phyloP scores from a whole-genome alignment of 2,888 invertebrate species.

The Lissonota sp. region DNA sequence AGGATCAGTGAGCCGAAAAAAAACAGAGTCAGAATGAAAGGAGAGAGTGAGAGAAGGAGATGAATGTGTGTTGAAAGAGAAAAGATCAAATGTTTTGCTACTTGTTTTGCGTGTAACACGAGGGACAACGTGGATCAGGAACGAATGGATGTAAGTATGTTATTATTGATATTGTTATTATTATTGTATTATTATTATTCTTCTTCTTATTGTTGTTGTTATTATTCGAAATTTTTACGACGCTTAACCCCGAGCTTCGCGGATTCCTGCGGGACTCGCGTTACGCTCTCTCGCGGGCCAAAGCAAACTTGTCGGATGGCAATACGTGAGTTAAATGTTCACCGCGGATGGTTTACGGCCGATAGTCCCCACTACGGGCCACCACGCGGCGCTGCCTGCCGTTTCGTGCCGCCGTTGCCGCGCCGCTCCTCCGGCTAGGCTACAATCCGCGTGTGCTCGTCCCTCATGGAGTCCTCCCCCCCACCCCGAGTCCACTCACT shows the following conservation, averaged over 20 bases:
- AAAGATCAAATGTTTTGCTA: background rate
- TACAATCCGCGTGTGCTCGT: conserved; percentile 70
- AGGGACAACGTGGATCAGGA: conserved; percentile 40
- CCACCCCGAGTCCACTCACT: conserved; percentile 53
- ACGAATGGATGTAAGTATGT: conserved; percentile 32
- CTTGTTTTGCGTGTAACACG: conserved; percentile 35
- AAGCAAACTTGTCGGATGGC: conserved; percentile 84
- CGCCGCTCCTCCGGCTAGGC: conserved; percentile 69
- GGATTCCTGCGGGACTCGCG: conserved; percentile 69
- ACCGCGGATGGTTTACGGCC: conserved; percentile 85
- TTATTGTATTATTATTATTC: conserved; percentile 27
- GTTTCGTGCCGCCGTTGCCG: conserved; percentile 68
- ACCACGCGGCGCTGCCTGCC: conserved; percentile 84
- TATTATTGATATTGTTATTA: conserved; percentile 17
- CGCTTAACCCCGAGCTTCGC: conserved; percentile 54
- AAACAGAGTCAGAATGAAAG: conserved; percentile 29
- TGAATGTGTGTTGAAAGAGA: conserved; percentile 18
- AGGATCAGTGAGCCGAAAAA: conserved; percentile 36
- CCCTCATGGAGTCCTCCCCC: conserved; percentile 53
- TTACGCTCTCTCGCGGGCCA: conserved; percentile 82
- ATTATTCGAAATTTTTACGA: conserved; percentile 13
- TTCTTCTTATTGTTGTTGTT: conserved; percentile 17
- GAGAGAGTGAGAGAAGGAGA: conserved; percentile 34
- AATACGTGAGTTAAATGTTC: conserved; percentile 84
- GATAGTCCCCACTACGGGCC: conserved; percentile 86